These are phyloP conservation scores for Drosophila pachea DNA, from an alignment of 1,140 invertebrate genomes.

Conservation along the genomic window DNA sequence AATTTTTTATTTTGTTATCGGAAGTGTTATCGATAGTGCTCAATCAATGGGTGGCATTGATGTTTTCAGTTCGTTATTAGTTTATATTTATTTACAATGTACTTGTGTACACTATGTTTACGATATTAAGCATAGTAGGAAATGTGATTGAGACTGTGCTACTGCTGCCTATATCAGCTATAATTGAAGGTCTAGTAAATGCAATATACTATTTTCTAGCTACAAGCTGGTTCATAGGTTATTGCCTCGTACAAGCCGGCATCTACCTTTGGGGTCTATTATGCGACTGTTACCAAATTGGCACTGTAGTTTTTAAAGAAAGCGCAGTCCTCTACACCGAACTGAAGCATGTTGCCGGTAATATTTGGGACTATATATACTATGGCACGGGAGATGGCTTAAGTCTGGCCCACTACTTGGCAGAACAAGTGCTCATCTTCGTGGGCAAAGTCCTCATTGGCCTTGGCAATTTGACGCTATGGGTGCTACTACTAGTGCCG, in stretches of 20 bases:
- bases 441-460: conserved; percentile 35
- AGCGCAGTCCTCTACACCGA: background rate
- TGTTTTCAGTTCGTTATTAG: conserved; percentile 27
- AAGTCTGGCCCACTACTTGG: background rate
- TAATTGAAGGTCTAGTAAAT: conserved; percentile 28
- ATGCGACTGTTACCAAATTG: background rate
- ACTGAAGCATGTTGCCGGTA: conserved; percentile 3
- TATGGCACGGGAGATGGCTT: conserved; percentile 30
- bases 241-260: conserved; percentile 40
- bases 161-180: conserved; percentile 30
- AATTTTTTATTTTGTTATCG: background rate
- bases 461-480: conserved; percentile 37
- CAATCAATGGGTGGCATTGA: background rate
- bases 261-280: conserved; percentile 24
- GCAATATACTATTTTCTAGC: conserved; percentile 51
- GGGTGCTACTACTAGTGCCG: conserved; percentile 46
- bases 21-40: conserved; percentile 2
- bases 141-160: conserved; percentile 30
- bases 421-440: background rate
- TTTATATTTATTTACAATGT: conserved; percentile 20
- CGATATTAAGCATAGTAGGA: conserved; percentile 14
- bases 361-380: conserved; percentile 33
- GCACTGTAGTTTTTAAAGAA: background rate
- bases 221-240: conserved; percentile 49
- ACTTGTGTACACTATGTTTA: conserved; percentile 34